phyloP scores from a whole-genome alignment of 2,113 vertebrate genomes.

The Labeo catla region DNA sequence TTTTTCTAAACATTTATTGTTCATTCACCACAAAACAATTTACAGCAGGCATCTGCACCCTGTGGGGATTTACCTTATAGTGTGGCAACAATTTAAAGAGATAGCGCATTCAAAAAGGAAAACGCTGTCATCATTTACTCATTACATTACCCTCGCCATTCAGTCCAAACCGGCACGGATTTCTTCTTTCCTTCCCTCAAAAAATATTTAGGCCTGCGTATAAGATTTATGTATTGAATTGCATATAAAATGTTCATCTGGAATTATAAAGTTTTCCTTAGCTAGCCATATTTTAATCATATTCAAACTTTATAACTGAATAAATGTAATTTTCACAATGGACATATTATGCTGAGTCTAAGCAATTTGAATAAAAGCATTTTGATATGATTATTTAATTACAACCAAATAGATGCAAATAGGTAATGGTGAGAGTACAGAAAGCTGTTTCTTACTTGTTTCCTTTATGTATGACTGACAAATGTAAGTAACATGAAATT shows the following conservation, averaged over 20 bases:
- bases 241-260: background rate
- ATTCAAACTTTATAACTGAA: background rate
- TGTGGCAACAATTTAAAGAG: background rate
- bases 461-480: background rate
- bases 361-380: background rate
- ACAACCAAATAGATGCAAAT: background rate
- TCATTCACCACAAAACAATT: background rate
- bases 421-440: background rate
- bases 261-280: background rate
- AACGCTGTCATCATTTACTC: background rate
- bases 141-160: background rate
- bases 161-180: background rate
- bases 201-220: background rate
- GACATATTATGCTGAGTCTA: background rate
- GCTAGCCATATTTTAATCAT: background rate
- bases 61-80: background rate
- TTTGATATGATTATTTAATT: background rate
- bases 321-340: background rate
- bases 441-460: background rate
- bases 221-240: background rate
- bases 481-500: background rate
- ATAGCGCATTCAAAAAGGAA: background rate
- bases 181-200: background rate
- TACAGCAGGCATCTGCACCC: background rate
- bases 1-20: slow-evolving; percentile 30